Base-by-base conservation (phyloP, 1,140 invertebrate genomes). In the Heliconius melpomene region DNA sequence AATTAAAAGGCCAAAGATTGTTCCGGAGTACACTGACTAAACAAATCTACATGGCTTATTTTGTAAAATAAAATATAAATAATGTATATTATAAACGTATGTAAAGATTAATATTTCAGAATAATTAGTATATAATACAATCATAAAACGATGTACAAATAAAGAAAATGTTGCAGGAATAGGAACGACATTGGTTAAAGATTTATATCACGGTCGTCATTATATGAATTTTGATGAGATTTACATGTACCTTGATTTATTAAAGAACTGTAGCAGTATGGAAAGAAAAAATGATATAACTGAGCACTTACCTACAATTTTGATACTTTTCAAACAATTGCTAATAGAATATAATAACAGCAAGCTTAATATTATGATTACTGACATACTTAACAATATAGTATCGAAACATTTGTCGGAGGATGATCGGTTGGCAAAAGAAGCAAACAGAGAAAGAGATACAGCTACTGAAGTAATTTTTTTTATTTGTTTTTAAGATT, bases 181-280 rank as follows among this genome's bases (percentile, higher is more conserved):
- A 16, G 88, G 83, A 57, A 84, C 74, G 23, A 89, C 85, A 85
- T 90, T 84, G 23, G 75, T 91, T 57, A 85, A 87, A 60, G 81
- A 87, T 72, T 80, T 93, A 50, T 60, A 84, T 36, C 73, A 89
- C 72, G 84, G 84, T 78, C 84, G 88, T 2, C 72, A 86, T 23
- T 79, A 88, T 60, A 91, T 93, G 90, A 90, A 89, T 6, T 81
- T 86, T 54, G 85, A 89, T n/a, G 92, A 92, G 84, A 80, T 92
- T 73, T 84, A 89, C 54, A 86, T 85, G 40, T 86, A 91, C 82
- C 83, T 93, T 79, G 89, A 92, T 52, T 73, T 92, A 78, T 78
- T 93, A 72, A 76, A 85, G 38, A 88, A 90, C 57, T 82, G 87
- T 57, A 90, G 88, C 77, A 82, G 78, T n/a, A 82, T 82, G 29